phyloP scores from a whole-genome alignment of 37 sponge, comb jelly and placozoan species.

The Lycopodina hypogea region DNA sequence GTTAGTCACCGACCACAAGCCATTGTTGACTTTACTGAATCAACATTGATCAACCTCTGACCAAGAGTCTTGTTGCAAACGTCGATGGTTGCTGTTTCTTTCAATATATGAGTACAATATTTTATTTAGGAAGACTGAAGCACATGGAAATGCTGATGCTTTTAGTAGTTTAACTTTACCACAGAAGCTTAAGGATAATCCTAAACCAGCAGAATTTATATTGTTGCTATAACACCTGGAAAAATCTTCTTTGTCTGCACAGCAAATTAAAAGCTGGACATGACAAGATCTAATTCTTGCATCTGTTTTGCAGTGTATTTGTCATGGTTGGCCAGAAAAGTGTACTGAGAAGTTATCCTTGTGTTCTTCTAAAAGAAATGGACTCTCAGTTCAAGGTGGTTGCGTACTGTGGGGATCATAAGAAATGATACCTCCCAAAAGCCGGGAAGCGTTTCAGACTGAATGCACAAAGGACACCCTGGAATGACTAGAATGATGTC shows the following conservation, averaged over 20 bases:
- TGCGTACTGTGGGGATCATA: too few species aligned
- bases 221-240: background rate
- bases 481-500: too few species aligned
- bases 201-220: conserved; percentile 10
- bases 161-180: conserved; percentile 1
- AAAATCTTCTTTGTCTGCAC: conserved; percentile 10
- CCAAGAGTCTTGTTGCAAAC: conserved; percentile 23
- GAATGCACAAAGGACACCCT: too few species aligned
- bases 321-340: background rate
- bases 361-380: background rate
- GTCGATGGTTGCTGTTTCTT: conserved; percentile 21
- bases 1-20: conserved; percentile 45
- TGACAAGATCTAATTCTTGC: too few species aligned
- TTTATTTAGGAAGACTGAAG: background rate
- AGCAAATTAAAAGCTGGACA: background rate
- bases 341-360: background rate
- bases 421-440: too few species aligned
- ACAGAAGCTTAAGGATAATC: too few species aligned
- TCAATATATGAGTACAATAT: conserved; percentile 13
- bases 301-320: too few species aligned
- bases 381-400: background rate
- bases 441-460: too few species aligned
- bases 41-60: background rate
- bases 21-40: conserved; percentile 19
- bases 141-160: conserved; percentile 42